Conservation (phyloP, 2,113 vertebrate species). For the Tetrao urogallus region DNA sequence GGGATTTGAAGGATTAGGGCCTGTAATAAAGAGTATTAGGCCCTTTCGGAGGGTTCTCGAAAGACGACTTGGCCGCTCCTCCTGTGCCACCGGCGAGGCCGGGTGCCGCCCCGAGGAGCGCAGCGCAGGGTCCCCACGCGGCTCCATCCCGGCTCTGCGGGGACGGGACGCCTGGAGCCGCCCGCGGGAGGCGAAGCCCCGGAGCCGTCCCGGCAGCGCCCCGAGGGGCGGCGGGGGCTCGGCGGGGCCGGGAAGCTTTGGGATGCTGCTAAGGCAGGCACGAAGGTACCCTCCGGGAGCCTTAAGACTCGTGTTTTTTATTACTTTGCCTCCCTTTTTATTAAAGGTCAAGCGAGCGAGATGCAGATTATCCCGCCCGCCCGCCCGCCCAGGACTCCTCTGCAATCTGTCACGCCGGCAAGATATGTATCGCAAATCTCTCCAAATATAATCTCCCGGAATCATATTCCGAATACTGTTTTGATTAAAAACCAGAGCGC, state of each 20-base stretch:
- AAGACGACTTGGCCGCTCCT: conserved; percentile 56
- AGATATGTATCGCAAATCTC: conserved; percentile 84
- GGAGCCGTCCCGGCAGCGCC: neutral
- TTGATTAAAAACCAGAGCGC: conserved; percentile 84
- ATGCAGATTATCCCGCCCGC: conserved; percentile 78
- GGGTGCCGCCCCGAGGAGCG: neutral
- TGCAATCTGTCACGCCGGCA: conserved; percentile 79
- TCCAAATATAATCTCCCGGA: conserved; percentile 84
- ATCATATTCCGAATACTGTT: conserved; percentile 88
- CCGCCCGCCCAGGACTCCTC: conserved; percentile 65
- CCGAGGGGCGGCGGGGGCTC: too few relatives aligned
- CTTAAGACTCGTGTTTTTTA: conserved; percentile 51
- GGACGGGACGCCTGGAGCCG: neutral
- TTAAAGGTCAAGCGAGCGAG: conserved; percentile 78
- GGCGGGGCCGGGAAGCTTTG: neutral
- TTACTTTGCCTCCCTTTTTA: conserved; percentile 63
- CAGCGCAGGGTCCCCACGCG: neutral
- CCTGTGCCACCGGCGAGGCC: neutral
- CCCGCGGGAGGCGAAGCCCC: neutral
- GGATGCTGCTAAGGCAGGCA: neutral
- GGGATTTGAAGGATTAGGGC: conserved; percentile 85
- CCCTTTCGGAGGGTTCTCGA: conserved; percentile 73
- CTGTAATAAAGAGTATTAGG: conserved; percentile 87
- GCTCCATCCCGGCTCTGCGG: neutral
- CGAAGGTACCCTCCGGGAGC: conserved; percentile 51